A percentile compares a stretch with the other conserved stretches of the same genome.
These are phyloP conservation scores for Collichthys lucidus DNA, from an alignment of 2,113 vertebrate genomes.

Conservation along the genomic window DNA sequence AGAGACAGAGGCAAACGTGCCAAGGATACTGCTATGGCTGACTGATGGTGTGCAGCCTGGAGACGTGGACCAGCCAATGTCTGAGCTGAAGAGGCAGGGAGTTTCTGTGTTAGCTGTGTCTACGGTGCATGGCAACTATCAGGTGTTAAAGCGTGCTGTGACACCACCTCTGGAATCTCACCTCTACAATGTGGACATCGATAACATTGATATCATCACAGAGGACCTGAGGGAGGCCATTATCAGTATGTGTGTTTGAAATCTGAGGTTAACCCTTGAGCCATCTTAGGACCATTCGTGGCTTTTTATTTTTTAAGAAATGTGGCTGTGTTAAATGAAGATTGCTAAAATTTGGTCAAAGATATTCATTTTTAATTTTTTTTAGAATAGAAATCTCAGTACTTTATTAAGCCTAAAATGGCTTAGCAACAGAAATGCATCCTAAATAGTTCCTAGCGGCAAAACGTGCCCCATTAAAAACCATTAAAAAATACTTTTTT, in stretches of 20 bases:
- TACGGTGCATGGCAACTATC: conserved; percentile 85
- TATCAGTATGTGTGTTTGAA: conserved; percentile 80
- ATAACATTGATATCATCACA: conserved; percentile 88
- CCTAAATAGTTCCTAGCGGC: too few species aligned
- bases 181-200: conserved; percentile 90
- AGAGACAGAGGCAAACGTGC: conserved; percentile 67
- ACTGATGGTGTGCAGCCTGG: conserved; percentile 91
- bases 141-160: conserved; percentile 83
- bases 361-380: too few species aligned
- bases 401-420: too few species aligned
- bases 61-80: conserved; percentile 85
- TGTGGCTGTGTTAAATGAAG: too few species aligned
- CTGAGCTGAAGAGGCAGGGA: conserved; percentile 85
- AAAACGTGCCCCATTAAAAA: too few species aligned
- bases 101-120: conserved; percentile 89
- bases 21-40: conserved; percentile 92
- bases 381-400: too few species aligned
- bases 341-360: too few species aligned
- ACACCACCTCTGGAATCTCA: conserved; percentile 86
- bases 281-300: too few species aligned
- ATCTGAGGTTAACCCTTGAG: too few species aligned
- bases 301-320: too few species aligned
- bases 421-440: too few species aligned
- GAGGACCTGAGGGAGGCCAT: conserved; percentile 86
- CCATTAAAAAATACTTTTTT: too few species aligned